These are phyloP conservation scores for Prionailurus bengalensis DNA, from an alignment of 2,113 vertebrate species.

Conservation along the genomic window DNA sequence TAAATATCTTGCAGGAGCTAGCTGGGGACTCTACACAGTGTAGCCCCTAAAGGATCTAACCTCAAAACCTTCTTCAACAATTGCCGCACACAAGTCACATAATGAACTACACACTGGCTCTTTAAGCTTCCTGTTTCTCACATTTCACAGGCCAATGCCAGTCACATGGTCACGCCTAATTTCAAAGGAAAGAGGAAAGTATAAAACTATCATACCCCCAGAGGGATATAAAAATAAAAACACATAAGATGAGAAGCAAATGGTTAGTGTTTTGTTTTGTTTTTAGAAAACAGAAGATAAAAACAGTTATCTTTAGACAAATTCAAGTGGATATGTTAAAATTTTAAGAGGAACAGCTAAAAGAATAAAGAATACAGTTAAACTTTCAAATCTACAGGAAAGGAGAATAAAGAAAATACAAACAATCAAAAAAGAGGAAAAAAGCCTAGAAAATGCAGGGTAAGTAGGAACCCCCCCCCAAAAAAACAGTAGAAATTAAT, in stretches of 20 bases:
- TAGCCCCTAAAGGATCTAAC: neutral
- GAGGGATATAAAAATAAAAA: neutral
- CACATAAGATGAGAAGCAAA: neutral
- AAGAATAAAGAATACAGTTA: neutral
- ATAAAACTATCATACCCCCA: neutral
- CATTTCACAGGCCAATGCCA: neutral
- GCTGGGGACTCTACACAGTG: neutral
- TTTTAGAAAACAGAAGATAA: neutral
- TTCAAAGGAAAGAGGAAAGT: neutral
- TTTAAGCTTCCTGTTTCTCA: conserved; percentile 2
- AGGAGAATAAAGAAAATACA: neutral
- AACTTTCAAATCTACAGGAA: neutral
- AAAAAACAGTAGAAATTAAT: neutral
- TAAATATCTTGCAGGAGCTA: conserved; percentile 1
- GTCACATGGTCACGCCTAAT: neutral
- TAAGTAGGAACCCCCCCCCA: neutral
- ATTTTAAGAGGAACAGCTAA: conserved; percentile 19
- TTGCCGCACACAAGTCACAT: neutral
- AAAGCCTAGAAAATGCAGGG: neutral
- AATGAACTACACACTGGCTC: neutral
- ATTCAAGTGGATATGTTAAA: neutral
- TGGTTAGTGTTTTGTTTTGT: neutral
- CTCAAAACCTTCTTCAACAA: neutral
- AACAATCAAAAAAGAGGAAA: neutral
- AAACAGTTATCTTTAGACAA: neutral